A percentile compares a stretch with the other conserved stretches of the same genome.
These are phyloP conservation scores for Tor tambroides DNA, from an alignment of 2,113 vertebrate genomes.

Conservation along the genomic window DNA sequence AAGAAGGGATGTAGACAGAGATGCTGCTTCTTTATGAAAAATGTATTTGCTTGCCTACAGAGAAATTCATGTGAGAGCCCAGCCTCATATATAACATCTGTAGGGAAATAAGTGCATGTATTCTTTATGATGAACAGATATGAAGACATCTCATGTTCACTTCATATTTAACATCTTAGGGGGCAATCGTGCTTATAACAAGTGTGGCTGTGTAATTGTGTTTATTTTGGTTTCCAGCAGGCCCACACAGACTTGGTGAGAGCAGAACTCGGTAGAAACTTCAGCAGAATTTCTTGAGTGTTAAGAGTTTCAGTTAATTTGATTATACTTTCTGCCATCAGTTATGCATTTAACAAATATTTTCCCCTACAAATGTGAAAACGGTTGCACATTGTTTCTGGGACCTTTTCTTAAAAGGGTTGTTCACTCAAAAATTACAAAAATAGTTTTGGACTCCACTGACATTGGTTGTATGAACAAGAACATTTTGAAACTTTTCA, in stretches of 20 bases:
- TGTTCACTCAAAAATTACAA: neutral
- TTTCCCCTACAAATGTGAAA: neutral
- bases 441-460: neutral
- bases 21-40: constrained; percentile 57
- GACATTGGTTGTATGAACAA: neutral
- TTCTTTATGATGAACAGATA: constrained; percentile 41
- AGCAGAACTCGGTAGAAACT: neutral
- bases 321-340: neutral
- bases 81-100: constrained; percentile 40
- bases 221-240: neutral
- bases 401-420: too few relatives aligned
- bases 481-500: neutral
- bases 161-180: constrained; percentile 34
- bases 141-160: constrained; percentile 38
- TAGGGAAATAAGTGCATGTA: constrained; percentile 41
- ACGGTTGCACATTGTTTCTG: neutral
- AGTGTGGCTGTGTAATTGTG: neutral
- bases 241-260: neutral
- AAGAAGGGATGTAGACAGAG: constrained; percentile 39
- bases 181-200: constrained; percentile 9
- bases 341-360: neutral
- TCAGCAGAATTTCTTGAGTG: neutral
- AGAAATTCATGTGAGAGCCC: constrained; percentile 46
- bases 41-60: constrained; percentile 54
- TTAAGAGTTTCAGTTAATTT: neutral